phyloP scores from a whole-genome alignment of 2,797 vertebrate species.

The Lagocephalus sceleratus region DNA sequence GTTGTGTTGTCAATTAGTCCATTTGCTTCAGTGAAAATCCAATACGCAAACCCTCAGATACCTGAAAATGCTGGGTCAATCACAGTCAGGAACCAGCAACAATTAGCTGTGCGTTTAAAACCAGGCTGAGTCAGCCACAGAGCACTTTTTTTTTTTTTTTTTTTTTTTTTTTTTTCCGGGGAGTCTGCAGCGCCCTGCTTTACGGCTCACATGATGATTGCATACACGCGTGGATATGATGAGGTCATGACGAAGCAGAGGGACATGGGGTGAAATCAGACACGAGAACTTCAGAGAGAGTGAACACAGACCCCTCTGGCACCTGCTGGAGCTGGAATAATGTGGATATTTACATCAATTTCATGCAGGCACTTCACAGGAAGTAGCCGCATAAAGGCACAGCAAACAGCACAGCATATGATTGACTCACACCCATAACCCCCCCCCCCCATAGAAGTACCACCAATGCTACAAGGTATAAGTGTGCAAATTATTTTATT shows the following conservation, averaged over 20 bases:
- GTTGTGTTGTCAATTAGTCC: background rate
- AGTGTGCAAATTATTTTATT: background rate
- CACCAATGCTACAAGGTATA: background rate
- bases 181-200: conserved; percentile 10
- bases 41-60: background rate
- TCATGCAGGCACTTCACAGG: background rate
- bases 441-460: no score
- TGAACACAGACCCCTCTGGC: conserved; percentile 5
- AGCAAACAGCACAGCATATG: background rate
- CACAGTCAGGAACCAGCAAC: conserved; percentile 18
- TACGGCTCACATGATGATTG: conserved; percentile 22
- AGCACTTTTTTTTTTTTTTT: no score
- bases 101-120: conserved; percentile 36
- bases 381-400: conserved; percentile 5
- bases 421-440: no score
- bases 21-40: no score
- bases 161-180: no score
- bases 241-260: conserved; percentile 11
- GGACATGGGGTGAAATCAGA: background rate
- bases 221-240: background rate
- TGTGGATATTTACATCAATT: conserved; percentile 6
- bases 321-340: background rate
- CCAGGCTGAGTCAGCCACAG: conserved; percentile 40
- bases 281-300: conserved; percentile 2
- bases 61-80: conserved; percentile 15